phyloP scores from a whole-genome alignment of 2,113 vertebrate species.

The Isurus oxyrinchus region DNA sequence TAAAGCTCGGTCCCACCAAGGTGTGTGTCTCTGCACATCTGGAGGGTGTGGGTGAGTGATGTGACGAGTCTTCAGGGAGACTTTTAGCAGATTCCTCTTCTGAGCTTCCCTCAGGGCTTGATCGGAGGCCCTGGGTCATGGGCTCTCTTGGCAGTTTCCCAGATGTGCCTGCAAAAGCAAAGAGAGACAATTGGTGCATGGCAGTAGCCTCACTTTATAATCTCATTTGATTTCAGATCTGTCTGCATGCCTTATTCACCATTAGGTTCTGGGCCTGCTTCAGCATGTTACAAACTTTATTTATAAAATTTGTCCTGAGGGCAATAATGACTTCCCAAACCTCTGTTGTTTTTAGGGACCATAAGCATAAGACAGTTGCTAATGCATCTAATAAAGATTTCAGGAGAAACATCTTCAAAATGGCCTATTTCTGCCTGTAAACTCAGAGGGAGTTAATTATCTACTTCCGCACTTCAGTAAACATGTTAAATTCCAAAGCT shows the following conservation, averaged over 20 bases:
- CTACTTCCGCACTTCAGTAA: not conserved
- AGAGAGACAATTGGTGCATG: too few species aligned
- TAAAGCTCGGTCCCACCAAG: too few species aligned
- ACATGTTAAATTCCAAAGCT: not conserved
- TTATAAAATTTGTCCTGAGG: not conserved
- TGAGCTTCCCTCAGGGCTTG: too few species aligned
- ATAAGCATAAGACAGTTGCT: not conserved
- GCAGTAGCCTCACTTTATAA: not conserved
- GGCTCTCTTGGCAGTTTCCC: too few species aligned
- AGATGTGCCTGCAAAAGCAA: too few species aligned
- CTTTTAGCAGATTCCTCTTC: too few species aligned
- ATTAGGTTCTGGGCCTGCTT: not conserved
- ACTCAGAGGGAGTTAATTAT: not conserved
- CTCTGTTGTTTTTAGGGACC: not conserved
- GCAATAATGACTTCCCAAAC: not conserved
- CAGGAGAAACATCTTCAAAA: not conserved
- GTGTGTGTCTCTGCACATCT: too few species aligned
- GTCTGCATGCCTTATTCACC: not conserved
- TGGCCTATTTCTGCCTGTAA: not conserved
- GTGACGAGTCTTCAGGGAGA: too few species aligned
- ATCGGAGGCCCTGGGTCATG: too few species aligned
- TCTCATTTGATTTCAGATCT: not conserved
- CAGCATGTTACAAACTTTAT: not conserved
- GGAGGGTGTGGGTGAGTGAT: too few species aligned
- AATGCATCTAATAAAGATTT: not conserved